Conservation (phyloP, 2,797 vertebrate species). For the Hafferia zeledoni region DNA sequence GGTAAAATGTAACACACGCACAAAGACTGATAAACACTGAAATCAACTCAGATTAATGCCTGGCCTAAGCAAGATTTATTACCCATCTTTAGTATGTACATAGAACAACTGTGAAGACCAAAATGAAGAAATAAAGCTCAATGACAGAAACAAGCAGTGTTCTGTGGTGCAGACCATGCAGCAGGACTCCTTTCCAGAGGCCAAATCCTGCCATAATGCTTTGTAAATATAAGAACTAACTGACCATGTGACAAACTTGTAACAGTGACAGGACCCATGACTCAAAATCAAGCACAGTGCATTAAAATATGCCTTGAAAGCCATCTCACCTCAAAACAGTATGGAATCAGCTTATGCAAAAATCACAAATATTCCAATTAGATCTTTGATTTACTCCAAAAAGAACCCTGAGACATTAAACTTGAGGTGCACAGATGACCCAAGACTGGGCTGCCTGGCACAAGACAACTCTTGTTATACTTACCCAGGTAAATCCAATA, state of each 20-base stretch:
- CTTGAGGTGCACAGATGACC: background rate
- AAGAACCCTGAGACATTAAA: background rate
- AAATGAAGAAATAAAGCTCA: background rate
- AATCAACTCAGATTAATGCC: background rate
- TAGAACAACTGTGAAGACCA: background rate
- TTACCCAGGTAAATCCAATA: background rate
- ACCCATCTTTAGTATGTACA: background rate
- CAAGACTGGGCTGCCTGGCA: background rate
- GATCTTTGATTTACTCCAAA: background rate
- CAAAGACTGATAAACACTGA: background rate
- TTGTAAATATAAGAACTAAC: background rate
- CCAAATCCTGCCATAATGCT: background rate
- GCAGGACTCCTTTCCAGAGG: background rate
- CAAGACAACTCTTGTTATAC: background rate
- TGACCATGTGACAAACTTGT: background rate
- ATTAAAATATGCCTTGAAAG: background rate
- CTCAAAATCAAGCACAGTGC: background rate
- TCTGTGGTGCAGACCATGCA: background rate
- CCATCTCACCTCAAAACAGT: background rate
- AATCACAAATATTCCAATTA: background rate
- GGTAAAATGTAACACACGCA: background rate
- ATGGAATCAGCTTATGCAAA: background rate
- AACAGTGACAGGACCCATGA: background rate
- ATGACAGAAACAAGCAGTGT: background rate
- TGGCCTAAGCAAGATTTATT: background rate